These are phyloP conservation scores for Catalaphyllia jardinei DNA, from an alignment of 64 coral and sea anemone genomes.

Conservation along the genomic window DNA sequence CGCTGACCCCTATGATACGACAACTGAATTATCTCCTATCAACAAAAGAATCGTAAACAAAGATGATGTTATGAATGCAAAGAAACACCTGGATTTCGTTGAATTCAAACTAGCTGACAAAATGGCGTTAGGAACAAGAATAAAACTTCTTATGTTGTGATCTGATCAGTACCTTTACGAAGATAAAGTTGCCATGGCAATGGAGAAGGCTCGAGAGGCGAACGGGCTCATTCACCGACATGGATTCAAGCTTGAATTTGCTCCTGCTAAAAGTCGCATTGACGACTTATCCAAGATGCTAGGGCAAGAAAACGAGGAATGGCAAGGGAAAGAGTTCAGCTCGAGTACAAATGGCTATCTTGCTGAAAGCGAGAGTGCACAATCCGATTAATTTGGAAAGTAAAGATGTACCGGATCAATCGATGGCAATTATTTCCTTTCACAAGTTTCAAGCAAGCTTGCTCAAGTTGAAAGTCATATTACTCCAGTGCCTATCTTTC, in stretches of 20 bases:
- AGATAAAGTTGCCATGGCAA: not conserved
- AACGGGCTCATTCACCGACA: not conserved
- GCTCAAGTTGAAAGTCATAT: too few species aligned
- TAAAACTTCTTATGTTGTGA: not conserved
- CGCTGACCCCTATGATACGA: too few species aligned
- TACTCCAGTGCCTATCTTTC: too few species aligned
- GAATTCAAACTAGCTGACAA: not conserved
- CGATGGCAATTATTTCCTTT: too few species aligned
- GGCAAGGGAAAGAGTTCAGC: not conserved
- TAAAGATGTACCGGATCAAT: too few species aligned
- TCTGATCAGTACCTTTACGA: not conserved
- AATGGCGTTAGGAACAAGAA: not conserved
- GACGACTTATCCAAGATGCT: not conserved
- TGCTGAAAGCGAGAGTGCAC: not conserved
- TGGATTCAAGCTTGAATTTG: not conserved
- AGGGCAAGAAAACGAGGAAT: not conserved
- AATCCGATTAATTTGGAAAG: not conserved
- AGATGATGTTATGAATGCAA: not conserved
- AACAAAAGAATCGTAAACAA: not conserved
- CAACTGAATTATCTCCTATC: too few species aligned
- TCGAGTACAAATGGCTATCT: not conserved
- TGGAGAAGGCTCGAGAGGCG: not conserved
- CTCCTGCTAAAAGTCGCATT: not conserved
- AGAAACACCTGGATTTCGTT: not conserved
- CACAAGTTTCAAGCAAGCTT: too few species aligned